Evolutionary conservation across 2,888 invertebrate species (phyloP).

Genomic region (Trilocha varians): DNA sequence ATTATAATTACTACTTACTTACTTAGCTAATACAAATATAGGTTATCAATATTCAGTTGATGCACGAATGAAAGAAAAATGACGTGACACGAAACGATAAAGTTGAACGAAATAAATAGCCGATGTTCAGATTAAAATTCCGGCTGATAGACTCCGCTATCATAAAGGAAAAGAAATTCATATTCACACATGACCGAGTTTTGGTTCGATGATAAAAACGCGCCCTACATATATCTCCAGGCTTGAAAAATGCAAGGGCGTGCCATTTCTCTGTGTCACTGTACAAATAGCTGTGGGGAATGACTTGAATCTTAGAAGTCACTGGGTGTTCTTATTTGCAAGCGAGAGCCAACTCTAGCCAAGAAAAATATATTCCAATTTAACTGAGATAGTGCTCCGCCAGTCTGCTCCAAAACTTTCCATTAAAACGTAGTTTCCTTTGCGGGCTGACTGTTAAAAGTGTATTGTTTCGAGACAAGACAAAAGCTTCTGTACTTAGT

Average conservation of each 20-base stretch:
- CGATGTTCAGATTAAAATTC: background rate
- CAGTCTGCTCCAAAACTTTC: constrained; percentile 28
- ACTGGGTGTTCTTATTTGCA: constrained; percentile 37
- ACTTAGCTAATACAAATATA: too few species aligned
- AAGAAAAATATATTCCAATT: constrained; percentile 36
- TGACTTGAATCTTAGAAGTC: constrained; percentile 45
- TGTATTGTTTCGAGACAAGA: constrained; percentile 9
- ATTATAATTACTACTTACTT: too few species aligned
- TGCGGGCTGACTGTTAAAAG: constrained; percentile 12
- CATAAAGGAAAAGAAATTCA: background rate
- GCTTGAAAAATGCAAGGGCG: constrained; percentile 41
- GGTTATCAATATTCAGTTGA: too few species aligned
- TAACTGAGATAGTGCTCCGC: constrained; percentile 28
- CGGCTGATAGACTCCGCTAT: constrained; percentile 7
- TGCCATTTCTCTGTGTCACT: constrained; percentile 49
- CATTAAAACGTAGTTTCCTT: constrained; percentile 19
- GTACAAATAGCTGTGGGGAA: constrained; percentile 50
- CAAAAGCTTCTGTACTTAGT: too few species aligned
- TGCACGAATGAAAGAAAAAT: too few species aligned
- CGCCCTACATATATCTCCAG: constrained; percentile 31
- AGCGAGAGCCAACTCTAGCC: constrained; percentile 21
- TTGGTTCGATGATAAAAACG: constrained; percentile 34
- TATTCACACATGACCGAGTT: constrained; percentile 28
- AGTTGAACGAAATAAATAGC: background rate
- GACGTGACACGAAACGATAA: too few species aligned